A percentile compares a stretch with the other conserved stretches of the same genome.
Conservation (phyloP, 2,113 vertebrate genomes). For the Puntigrus tetrazona region DNA sequence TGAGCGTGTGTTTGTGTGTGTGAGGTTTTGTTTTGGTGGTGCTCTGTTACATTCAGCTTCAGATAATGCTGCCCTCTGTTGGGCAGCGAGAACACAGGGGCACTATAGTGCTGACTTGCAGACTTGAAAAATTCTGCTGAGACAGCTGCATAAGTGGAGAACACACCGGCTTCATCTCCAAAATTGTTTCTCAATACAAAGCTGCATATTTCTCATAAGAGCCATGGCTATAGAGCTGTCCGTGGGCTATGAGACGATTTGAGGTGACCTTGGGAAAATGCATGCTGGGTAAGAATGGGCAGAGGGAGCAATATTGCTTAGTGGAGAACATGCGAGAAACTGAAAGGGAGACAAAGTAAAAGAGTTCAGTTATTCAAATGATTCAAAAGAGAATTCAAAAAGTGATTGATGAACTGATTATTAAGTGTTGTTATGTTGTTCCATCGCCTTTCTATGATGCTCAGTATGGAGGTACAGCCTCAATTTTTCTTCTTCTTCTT, state of each 20-base stretch:
- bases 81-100: slow-evolving; percentile 33
- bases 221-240: slow-evolving; percentile 1
- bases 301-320: not conserved
- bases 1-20: slow-evolving; percentile 36
- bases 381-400: not conserved
- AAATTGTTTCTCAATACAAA: slow-evolving; percentile 44
- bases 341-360: not conserved
- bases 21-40: slow-evolving; percentile 45
- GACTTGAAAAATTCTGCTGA: slow-evolving; percentile 44
- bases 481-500: not conserved
- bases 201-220: slow-evolving; percentile 35
- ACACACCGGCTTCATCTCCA: slow-evolving; percentile 19
- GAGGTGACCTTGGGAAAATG: slow-evolving; percentile 48
- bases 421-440: not conserved
- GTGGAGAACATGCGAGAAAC: not conserved
- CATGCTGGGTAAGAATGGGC: slow-evolving; percentile 22
- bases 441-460: not conserved
- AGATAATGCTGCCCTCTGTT: slow-evolving; percentile 56
- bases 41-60: slow-evolving; percentile 30
- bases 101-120: slow-evolving; percentile 45
- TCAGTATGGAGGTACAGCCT: not conserved
- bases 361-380: too few species aligned
- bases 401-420: not conserved
- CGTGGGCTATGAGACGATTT: slow-evolving; percentile 54
- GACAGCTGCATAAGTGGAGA: slow-evolving; percentile 2